Percentiles rank a stretch among this genome's conserved stretches.
Conservation (phyloP, 2,113 vertebrate species). For the Chaenogobius annularis region DNA sequence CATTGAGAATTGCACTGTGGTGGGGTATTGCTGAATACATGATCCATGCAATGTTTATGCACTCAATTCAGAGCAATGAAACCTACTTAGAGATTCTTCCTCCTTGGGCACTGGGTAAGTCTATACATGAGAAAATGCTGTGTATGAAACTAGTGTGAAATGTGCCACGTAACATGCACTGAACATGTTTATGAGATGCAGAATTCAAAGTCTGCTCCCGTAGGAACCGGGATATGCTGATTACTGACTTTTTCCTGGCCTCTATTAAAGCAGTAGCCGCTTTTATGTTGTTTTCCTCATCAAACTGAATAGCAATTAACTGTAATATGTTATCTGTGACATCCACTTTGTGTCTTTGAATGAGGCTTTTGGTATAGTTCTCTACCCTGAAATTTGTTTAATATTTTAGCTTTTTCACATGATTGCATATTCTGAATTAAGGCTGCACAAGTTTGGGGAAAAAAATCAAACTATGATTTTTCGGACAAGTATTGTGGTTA, state of each 20-base stretch:
- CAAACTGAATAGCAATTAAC: not conserved
- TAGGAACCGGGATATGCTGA: slow-evolving; percentile 18
- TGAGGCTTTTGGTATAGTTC: not conserved
- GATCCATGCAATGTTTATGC: slow-evolving; percentile 92
- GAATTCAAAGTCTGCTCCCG: slow-evolving; percentile 15
- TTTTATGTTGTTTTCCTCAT: slow-evolving; percentile 2
- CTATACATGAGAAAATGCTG: not conserved
- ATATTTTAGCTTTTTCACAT: not conserved
- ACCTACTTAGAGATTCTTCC: slow-evolving; percentile 83
- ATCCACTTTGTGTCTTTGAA: not conserved
- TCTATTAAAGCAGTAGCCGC: not conserved
- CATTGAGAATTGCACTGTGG: slow-evolving; percentile 84
- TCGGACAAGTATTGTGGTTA: too few species aligned
- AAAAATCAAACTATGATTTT: too few species aligned
- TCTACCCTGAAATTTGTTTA: not conserved
- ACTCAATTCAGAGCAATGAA: slow-evolving; percentile 85
- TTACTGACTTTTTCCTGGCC: slow-evolving; percentile 10
- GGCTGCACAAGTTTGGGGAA: too few species aligned
- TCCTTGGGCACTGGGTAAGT: slow-evolving; percentile 90
- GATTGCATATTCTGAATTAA: not conserved
- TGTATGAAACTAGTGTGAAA: not conserved
- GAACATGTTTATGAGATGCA: slow-evolving; percentile 18
- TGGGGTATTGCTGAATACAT: slow-evolving; percentile 91
- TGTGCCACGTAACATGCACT: slow-evolving; percentile 1
- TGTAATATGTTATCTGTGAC: not conserved